phyloP scores from a whole-genome alignment of 92 coral and sea anemone species.

The Diadumene lineata region DNA sequence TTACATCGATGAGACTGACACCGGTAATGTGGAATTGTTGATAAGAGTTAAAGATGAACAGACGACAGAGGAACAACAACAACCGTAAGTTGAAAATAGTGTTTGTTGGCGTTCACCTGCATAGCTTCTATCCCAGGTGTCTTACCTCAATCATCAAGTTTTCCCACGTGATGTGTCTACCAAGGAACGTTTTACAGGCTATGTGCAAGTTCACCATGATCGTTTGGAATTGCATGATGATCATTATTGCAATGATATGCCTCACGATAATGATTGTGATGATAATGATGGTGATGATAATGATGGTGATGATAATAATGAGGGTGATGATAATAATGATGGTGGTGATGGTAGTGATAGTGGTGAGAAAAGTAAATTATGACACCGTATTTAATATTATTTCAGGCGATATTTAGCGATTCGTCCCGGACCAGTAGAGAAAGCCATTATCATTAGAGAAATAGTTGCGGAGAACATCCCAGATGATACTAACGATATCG shows the following conservation, averaged over 20 bases:
- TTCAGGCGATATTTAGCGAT: conserved; percentile 22
- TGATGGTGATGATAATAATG: neutral
- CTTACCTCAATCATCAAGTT: no score
- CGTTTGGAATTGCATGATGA: no score
- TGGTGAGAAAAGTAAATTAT: neutral
- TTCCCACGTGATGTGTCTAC: no score
- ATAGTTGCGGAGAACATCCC: conserved; percentile 19
- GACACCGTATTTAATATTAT: neutral
- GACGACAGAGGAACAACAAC: neutral
- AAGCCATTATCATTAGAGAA: conserved; percentile 26
- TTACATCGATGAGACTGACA: conserved; percentile 24
- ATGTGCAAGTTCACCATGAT: no score
- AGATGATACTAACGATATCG: neutral
- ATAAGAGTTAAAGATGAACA: conserved; percentile 29
- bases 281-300: neutral
- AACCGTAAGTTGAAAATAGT: conserved; percentile 15
- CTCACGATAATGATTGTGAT: neutral
- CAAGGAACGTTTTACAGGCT: no score
- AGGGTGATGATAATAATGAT: neutral
- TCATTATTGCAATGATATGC: no score
- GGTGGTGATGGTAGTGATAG: neutral
- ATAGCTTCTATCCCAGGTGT: no score
- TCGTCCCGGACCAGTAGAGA: conserved; percentile 43
- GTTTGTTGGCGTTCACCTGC: no score
- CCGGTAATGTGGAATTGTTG: conserved; percentile 33